Evolutionary conservation across 1,140 invertebrate species (phyloP), one percentile per base, ranked within the genome.

Genomic region (Drosophila erecta): DNA sequence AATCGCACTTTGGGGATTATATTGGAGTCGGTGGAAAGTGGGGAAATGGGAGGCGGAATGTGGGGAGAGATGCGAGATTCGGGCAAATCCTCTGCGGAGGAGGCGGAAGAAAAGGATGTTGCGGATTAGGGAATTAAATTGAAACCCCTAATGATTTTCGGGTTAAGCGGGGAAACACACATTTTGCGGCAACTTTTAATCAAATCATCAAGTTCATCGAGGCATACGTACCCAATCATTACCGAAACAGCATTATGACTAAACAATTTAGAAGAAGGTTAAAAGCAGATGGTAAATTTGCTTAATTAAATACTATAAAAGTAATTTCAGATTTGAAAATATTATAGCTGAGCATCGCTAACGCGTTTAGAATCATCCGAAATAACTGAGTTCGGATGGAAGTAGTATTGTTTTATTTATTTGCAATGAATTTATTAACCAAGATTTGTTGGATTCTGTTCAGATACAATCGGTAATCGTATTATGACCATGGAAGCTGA

Each of bases 1-100:
- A 71, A 57, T 65, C 65, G 50, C 51, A 51, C 67, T 55, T 10
- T 15, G 67, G 61, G 57, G 79, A 83, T 83, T 83, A 83, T 64
- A 11, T 43, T 8, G 20, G 4, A 67, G 24, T 6, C 15, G 37
- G 12, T 37, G 30, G 20, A 17, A 17, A 30, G 46, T 49, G 46
- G 46, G 44, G 1, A n/a, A n/a, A 6, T n/a, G 44, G 44, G 15
- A 54, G 43, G 15, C 2, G 58, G 22, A n/a, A n/a, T 20, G 20
- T 3, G 40, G 15, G 33, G 11, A 24, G 11, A 17, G 47, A 33
- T 30, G n/a, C 5, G n/a, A 27, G 22, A 47, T 15, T 15, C 12
- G 22, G 46, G 12, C 46, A 24, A 27, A 33, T 15, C 7, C 11
- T 11, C 27, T n/a, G 24, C 17, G 14, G 11, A 14, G 65, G 27